Percentiles rank a stretch among this genome's conserved stretches.
phyloP scores from a whole-genome alignment of 2,797 vertebrate genomes.

The Argentina silus region DNA sequence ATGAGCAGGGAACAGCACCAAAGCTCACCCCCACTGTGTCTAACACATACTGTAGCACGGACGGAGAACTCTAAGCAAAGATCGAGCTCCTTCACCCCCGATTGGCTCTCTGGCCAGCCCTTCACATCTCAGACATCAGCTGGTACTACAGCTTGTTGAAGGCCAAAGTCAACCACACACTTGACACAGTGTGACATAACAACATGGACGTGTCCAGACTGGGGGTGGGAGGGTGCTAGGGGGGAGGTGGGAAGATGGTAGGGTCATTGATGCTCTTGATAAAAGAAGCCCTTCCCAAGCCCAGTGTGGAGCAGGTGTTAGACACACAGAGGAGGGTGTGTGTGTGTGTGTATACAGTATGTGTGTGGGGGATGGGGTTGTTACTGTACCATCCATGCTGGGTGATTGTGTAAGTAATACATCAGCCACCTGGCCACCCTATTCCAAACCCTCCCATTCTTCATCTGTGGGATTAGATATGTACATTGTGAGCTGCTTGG shows the following conservation, averaged over 20 bases:
- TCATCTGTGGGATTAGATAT: conserved; percentile 44
- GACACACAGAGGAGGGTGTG: conserved; percentile 14
- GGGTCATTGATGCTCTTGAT: conserved; percentile 55
- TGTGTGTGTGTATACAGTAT: too few relatives aligned
- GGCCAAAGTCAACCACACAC: neutral
- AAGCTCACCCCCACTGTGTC: conserved; percentile 3
- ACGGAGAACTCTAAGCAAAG: conserved; percentile 12
- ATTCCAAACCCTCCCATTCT: conserved; percentile 18
- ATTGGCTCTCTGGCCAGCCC: conserved; percentile 8
- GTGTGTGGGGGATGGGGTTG: conserved; percentile 21
- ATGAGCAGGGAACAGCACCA: conserved; percentile 22
- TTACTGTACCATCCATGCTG: conserved; percentile 26
- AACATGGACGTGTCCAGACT: neutral
- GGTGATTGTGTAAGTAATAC: conserved; percentile 55
- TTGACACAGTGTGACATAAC: neutral
- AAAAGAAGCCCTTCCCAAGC: conserved; percentile 44
- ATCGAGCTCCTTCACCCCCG: neutral
- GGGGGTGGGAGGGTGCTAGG: neutral
- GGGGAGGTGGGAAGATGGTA: neutral
- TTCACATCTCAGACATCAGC: neutral
- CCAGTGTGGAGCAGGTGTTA: conserved; percentile 64
- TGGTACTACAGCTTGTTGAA: neutral
- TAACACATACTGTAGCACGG: conserved; percentile 9
- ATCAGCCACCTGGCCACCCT: conserved; percentile 37
- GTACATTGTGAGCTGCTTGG: conserved; percentile 49